Evolutionary conservation across 2,797 vertebrate species (phyloP).

Genomic region (Anguilla obscura): DNA sequence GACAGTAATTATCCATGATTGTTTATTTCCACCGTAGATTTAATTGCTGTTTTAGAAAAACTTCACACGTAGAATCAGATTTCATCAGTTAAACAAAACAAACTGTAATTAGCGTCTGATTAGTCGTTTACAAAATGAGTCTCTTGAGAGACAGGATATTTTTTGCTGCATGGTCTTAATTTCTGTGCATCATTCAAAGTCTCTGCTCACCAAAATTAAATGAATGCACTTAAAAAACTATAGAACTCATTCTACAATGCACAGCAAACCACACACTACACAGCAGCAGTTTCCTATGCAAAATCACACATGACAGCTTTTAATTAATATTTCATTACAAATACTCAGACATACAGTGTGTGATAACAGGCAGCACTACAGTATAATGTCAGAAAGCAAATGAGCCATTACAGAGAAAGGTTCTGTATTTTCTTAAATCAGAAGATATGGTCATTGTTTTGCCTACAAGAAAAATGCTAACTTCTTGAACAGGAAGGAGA

Average conservation of each 20-base stretch:
- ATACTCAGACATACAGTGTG: not conserved
- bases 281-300: not conserved
- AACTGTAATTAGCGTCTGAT: not conserved
- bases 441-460: not conserved
- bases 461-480: not conserved
- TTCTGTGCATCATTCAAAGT: not conserved
- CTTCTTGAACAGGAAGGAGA: not conserved
- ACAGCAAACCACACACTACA: not conserved
- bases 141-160: not conserved
- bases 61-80: not conserved
- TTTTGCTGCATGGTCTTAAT: not conserved
- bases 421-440: not conserved
- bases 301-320: not conserved
- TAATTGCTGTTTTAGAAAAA: not conserved
- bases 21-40: not conserved
- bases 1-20: not conserved
- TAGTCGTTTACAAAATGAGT: not conserved
- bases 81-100: not conserved
- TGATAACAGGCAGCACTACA: not conserved
- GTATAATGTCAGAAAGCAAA: not conserved
- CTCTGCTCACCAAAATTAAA: not conserved
- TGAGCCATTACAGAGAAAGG: not conserved
- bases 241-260: not conserved
- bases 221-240: not conserved
- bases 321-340: not conserved